phyloP scores from a whole-genome alignment of 2,113 vertebrate genomes.

The Nettapus auritus region DNA sequence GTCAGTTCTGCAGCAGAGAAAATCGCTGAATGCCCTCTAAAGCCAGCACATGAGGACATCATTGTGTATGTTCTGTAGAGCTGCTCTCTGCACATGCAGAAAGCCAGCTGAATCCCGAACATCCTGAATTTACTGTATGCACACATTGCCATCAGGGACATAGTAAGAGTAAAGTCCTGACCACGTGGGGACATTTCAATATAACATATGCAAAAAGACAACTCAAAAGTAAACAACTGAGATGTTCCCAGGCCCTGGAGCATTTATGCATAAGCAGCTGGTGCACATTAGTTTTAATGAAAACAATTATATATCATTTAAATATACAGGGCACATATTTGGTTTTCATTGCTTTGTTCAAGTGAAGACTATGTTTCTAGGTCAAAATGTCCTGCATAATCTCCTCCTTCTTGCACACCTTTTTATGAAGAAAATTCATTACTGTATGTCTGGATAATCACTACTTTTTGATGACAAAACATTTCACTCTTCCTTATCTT shows the following conservation, averaged over 20 bases:
- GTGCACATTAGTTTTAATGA: background rate
- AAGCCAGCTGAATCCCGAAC: background rate
- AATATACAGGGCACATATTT: background rate
- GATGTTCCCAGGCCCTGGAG: background rate
- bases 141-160: background rate
- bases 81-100: background rate
- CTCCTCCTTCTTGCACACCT: background rate
- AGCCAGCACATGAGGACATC: accelerated
- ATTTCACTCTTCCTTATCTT: background rate
- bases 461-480: background rate
- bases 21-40: background rate
- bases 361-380: background rate
- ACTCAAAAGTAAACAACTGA: background rate
- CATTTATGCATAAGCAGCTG: background rate
- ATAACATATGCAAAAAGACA: background rate
- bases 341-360: background rate
- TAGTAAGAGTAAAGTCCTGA: background rate
- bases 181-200: background rate
- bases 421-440: background rate
- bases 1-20: background rate
- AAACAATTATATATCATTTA: background rate
- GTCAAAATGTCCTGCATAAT: background rate
- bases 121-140: background rate
- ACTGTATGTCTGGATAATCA: background rate
- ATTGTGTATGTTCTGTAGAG: accelerated